These are phyloP conservation scores for Anguilla pacifica DNA, from an alignment of 2,797 vertebrate genomes.

Conservation along the genomic window DNA sequence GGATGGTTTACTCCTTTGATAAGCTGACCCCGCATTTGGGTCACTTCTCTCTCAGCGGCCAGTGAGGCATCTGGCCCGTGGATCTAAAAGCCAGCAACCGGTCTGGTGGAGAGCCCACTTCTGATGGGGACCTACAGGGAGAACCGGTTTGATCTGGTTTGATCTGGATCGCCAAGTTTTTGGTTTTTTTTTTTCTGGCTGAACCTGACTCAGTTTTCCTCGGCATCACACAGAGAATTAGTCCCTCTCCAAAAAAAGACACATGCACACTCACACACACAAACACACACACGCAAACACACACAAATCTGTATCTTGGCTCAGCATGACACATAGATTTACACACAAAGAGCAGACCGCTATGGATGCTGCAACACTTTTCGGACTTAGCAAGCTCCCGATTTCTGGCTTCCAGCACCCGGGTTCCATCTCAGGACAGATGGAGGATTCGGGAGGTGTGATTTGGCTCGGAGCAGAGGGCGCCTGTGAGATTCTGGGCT, in stretches of 20 bases:
- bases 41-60: background rate
- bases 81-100: background rate
- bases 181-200: background rate
- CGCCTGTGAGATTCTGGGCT: background rate
- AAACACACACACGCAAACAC: background rate
- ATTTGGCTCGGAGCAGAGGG: background rate
- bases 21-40: background rate
- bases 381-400: background rate
- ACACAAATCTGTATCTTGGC: conserved; percentile 1
- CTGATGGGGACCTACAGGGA: background rate
- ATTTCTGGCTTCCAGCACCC: background rate
- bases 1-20: background rate
- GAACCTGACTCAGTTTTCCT: background rate
- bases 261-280: background rate
- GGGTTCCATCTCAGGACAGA: background rate
- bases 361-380: background rate
- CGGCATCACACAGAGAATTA: background rate
- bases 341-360: background rate
- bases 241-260: background rate
- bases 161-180: background rate
- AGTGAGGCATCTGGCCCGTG: background rate
- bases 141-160: background rate
- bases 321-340: background rate
- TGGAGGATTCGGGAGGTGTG: background rate
- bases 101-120: background rate